Base-by-base conservation (phyloP, 2,113 vertebrate species). In the Erythrolamprus reginae region DNA sequence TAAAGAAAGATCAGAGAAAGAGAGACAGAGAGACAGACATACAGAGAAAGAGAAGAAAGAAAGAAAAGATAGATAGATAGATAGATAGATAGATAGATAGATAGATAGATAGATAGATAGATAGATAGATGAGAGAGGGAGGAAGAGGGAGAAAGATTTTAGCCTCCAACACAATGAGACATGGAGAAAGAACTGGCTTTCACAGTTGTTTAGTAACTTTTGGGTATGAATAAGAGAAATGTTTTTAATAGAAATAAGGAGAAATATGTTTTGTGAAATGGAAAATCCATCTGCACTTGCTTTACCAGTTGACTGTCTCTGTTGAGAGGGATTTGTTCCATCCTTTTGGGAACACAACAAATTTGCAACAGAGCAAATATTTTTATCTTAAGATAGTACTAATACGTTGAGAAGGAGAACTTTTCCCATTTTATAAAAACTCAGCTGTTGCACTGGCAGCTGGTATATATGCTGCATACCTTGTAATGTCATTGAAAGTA, bases 401-500 rank as follows among this genome's bases (percentile, higher is more conserved):
- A 51, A 21, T n/a, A 38, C 13, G 5, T 55, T 70, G 28, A 12
- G 65, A 82, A 47, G 38, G 38, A 21, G 52, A 19, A 0, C 0
- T 4, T 3, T 77, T 12, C 45, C 19, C 15, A 10, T 90, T 91
- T 88, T 91, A 12, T 52, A 23, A 0, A 82, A 89, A 55, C 53
- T 42, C 28, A 87, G 52, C 15, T 58, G 82, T 21, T 83, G 51
- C 92, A 42, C 47, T 91, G 42, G 23, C 28, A 83, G 91, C 9
- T 53, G 70, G 33, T 77, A 77, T 1, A 52, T 0, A 26, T 89
- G 88, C 38, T 91, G 87, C 92, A 55, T 58, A 4, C 4, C 38
- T 91, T 38, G 42, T 5, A 8, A 5, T 12, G 82, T 15, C 28
- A 84, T 90, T 92, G 87, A 85, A 82, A 83, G 19, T 89, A 65